Evolutionary conservation across 2,888 invertebrate species (phyloP), one percentile per base, ranked within the genome.

Genomic region (Artemia sinica): DNA sequence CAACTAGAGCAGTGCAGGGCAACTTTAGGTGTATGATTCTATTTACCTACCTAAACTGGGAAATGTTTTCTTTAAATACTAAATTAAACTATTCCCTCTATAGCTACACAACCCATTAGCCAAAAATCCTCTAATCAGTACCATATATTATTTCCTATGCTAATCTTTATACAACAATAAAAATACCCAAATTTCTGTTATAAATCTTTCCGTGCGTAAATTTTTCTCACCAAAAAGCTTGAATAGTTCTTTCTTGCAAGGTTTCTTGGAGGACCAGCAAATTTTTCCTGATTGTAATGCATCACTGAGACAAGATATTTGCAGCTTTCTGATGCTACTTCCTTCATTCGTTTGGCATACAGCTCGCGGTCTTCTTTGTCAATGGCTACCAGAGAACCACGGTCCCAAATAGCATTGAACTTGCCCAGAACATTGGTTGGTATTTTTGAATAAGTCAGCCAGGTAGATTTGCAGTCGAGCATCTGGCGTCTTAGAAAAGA

Each of bases 391-490:
- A 75, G 71, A n/a, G 74, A 73, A 8, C 74, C 74, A 63, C 75
- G 71, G 71, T 75, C 76, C 74, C 75, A 76, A 58, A 75, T 71
- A 50, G 70, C 72, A 68, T 75, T 74, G 67, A 75, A 74, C 12
- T 73, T 73, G 7, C 74, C 75, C 49, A 71, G 71, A n/a, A 71
- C 67, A 50, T 74, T 73, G 52, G 73, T 71, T 13, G 73, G 71
- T 67, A 74, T n/a, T 72, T 48, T 70, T 70, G 70, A 74, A 74
- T 8, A 75, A 69, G 71, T 75, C 75, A 14, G 74, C 74, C 52
- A 70, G 67, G 67, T 72, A 75, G 51, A 75, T 73, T 28, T 72
- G 68, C 8, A 74, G 69, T 14, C 71, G 50, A n/a, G 72, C 70
- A 69, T 73, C 73, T 6, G 65, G 67, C 9, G 72, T 72, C 69